Conservation (phyloP, 2,797 vertebrate genomes). For the Trichosurus vulpecula region DNA sequence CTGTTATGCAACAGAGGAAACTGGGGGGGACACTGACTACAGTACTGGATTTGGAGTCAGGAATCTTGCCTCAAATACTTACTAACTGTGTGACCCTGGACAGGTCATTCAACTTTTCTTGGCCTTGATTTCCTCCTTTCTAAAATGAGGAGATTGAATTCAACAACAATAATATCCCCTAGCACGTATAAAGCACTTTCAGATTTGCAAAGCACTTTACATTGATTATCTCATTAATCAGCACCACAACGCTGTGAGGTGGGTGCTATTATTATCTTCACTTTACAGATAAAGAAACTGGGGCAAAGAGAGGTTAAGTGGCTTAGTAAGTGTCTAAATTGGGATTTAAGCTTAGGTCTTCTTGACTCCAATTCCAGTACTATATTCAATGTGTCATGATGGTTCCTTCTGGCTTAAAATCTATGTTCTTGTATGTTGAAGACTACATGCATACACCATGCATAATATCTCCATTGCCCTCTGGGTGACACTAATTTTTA, state of each 20-base stretch:
- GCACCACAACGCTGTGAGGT: neutral
- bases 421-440: neutral
- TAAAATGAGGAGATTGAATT: neutral
- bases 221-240: neutral
- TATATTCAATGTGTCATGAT: neutral
- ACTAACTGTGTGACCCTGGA: neutral
- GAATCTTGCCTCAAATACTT: neutral
- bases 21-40: neutral
- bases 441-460: neutral
- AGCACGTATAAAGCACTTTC: neutral
- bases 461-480: neutral
- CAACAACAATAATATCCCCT: neutral
- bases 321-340: neutral
- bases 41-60: neutral
- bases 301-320: neutral
- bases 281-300: neutral
- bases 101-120: neutral
- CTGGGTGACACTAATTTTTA: neutral
- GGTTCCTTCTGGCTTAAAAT: neutral
- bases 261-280: neutral
- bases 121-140: neutral
- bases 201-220: neutral
- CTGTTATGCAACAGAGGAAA: neutral
- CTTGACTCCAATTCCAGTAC: neutral
- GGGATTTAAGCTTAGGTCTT: neutral